phyloP scores from a whole-genome alignment of 2,888 invertebrate species.

The Catonia carolina region DNA sequence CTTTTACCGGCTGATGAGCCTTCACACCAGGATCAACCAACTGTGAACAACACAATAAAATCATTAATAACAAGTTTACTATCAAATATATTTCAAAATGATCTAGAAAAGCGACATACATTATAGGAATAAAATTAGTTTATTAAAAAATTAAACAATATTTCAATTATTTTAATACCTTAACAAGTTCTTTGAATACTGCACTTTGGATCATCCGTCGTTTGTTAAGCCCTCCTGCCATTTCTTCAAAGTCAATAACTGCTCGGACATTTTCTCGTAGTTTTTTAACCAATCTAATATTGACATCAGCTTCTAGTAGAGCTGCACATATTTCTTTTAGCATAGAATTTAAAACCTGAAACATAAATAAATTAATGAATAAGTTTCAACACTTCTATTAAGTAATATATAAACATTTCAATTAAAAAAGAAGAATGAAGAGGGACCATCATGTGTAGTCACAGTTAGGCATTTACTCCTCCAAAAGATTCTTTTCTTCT shows the following conservation, averaged over 20 bases:
- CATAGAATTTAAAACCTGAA: slow-evolving; percentile 94
- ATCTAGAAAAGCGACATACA: too few relatives aligned
- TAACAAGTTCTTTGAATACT: slow-evolving; percentile 96
- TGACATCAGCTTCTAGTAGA: slow-evolving; percentile 93
- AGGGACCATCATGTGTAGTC: too few relatives aligned
- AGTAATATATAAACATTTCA: too few relatives aligned
- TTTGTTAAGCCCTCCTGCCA: slow-evolving; percentile 98
- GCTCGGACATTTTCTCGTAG: slow-evolving; percentile 94
- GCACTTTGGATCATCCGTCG: slow-evolving; percentile 98
- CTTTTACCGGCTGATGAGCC: slow-evolving; percentile 92
- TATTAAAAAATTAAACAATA: too few relatives aligned
- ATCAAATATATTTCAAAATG: too few relatives aligned
- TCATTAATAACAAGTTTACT: too few relatives aligned
- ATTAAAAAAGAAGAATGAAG: too few relatives aligned
- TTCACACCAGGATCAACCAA: slow-evolving; percentile 97
- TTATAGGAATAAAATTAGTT: too few relatives aligned
- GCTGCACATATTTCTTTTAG: slow-evolving; percentile 98
- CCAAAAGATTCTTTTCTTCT: too few relatives aligned
- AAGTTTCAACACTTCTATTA: too few relatives aligned
- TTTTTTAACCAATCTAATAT: slow-evolving; percentile 86
- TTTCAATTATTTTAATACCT: too few relatives aligned
- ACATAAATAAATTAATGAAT: slow-evolving; percentile 28
- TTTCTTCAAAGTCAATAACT: slow-evolving; percentile 98
- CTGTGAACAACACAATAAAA: slow-evolving; percentile 43
- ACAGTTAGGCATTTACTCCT: too few relatives aligned